Base-by-base conservation (phyloP, 2,888 invertebrate species). In the Parnassius apollo region DNA sequence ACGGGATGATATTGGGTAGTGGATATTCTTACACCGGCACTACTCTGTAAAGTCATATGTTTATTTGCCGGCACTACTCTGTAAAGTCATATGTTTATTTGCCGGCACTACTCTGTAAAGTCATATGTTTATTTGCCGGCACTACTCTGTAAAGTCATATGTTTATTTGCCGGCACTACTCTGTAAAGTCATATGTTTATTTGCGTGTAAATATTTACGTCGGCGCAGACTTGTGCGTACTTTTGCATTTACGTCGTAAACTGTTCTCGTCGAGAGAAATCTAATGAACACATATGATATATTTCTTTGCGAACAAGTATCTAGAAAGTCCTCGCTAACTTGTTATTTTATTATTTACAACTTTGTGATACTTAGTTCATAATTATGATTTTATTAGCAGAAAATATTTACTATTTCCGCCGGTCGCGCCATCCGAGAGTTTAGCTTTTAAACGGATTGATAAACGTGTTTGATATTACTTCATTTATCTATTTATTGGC, bases 281-380 rank as follows among this genome's bases (percentile, higher is more conserved):
- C 35, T 7, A 35, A 35, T 35, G 35, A 35, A 7, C 12, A 46
- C 12, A 11, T 3, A 46, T 11, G 2, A 9, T 7, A 12, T 42
- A 35, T 53, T 53, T 42, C n/a, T 42, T 53, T 53, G 25, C 11
- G 18, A 56, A 55, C 22, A 45, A 9, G 22, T 44, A 45, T 53
- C 53, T 53, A 53, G n/a, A 51, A 51, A 25, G 51, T 51, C n/a
- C 25, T 12, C 7, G 4, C 35, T 25, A 13, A 50, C 50, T 50
- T 50, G 50, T 50, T 11, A 48, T n/a, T 35, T 35, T 35, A 35
- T 35, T 35, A 35, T 35, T 35, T 35, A 35, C 35, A 9, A 1
- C 8, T 22, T 22, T 51, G 25, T 51, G 9, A 22, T 7, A 18
- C 18, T 18, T 18, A 18, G 13, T 51, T 22, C 4, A 51, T 51